These are phyloP conservation scores for Coregonus sp. DNA, from an alignment of 2,797 vertebrate species.

Conservation along the genomic window DNA sequence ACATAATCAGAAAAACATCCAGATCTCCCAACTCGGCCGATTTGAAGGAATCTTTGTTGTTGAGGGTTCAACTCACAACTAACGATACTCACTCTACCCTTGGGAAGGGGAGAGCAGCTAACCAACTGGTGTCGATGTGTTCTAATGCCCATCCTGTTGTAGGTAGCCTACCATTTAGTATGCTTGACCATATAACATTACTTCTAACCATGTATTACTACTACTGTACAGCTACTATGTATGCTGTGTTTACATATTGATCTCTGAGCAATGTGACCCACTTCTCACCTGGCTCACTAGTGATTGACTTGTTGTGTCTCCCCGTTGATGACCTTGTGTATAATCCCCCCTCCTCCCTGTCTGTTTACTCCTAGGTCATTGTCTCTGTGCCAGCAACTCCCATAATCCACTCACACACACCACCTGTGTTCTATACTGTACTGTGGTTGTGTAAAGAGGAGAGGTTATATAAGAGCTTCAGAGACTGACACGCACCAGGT, in stretches of 20 bases:
- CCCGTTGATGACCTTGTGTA: neutral
- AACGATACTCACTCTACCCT: too few species aligned
- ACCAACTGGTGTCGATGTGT: neutral
- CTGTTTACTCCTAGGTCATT: conserved; percentile 35
- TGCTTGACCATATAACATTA: neutral
- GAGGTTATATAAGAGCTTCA: conserved; percentile 51
- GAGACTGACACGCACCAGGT: conserved; percentile 37
- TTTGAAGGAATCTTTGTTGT: too few species aligned
- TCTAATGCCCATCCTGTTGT: neutral
- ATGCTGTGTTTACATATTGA: too few species aligned
- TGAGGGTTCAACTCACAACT: too few species aligned
- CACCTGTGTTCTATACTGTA: conserved; percentile 38
- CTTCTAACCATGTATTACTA: too few species aligned
- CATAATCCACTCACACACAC: conserved; percentile 68
- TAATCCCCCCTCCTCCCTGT: conserved; percentile 21
- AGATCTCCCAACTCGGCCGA: conserved; percentile 32
- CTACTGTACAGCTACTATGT: too few species aligned
- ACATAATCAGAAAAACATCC: conserved; percentile 36
- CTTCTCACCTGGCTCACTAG: neutral
- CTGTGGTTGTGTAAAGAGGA: conserved; percentile 56
- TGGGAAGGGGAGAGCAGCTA: neutral
- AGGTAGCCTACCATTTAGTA: neutral
- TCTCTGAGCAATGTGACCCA: too few species aligned
- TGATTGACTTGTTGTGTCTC: neutral
- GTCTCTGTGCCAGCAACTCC: conserved; percentile 46